Conservation (phyloP, 23 tunicate species). For the Aplidium turbinatum region DNA sequence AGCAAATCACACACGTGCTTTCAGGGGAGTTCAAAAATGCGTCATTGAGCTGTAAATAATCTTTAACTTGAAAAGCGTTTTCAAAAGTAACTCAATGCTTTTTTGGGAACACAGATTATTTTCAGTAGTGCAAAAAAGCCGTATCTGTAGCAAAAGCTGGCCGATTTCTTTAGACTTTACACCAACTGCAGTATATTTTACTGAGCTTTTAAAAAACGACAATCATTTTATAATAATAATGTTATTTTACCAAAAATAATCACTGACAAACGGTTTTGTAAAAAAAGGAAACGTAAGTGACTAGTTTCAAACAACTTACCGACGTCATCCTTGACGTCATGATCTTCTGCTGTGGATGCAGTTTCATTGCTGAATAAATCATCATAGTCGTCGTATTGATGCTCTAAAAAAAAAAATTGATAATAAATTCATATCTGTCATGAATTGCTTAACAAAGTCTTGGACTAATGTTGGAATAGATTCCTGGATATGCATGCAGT, state of each 20-base stretch:
- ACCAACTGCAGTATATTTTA: background rate
- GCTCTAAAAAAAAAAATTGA: too few relatives aligned
- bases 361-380: conserved; percentile 73
- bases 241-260: background rate
- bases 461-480: too few relatives aligned
- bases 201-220: background rate
- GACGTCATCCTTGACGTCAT: conserved; percentile 12
- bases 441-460: too few relatives aligned
- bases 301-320: conserved; percentile 26
- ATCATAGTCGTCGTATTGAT: conserved; percentile 64
- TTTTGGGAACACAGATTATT: background rate
- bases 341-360: conserved; percentile 14
- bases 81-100: too few relatives aligned
- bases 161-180: background rate
- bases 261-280: too few relatives aligned
- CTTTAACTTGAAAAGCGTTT: too few relatives aligned
- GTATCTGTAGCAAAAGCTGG: background rate
- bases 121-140: background rate
- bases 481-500: too few relatives aligned
- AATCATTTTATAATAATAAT: background rate
- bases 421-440: too few relatives aligned
- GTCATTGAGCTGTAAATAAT: too few relatives aligned
- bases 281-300: too few relatives aligned
- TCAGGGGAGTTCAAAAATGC: too few relatives aligned
- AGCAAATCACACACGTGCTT: too few relatives aligned